A percentile compares a stretch with the other conserved stretches of the same genome.
Evolutionary conservation across 2,113 vertebrate genomes (phyloP).

Genomic region (Sebastes schlegelii): DNA sequence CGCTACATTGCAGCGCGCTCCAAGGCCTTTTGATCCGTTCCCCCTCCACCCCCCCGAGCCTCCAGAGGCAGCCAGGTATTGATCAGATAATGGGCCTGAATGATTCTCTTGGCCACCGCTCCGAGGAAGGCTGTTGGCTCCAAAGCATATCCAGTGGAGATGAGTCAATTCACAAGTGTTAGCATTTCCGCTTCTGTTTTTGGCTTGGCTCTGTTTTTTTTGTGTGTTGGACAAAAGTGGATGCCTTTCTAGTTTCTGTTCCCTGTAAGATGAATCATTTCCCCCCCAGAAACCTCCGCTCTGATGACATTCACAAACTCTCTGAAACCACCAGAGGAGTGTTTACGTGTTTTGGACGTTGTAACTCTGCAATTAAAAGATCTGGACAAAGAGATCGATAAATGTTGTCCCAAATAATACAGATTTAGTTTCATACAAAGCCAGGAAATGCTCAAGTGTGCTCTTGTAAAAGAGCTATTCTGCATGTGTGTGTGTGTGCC

Average conservation of each 20-base stretch:
- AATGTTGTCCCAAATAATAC: not conserved
- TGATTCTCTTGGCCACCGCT: slow-evolving; percentile 60
- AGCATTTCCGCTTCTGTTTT: slow-evolving; percentile 64
- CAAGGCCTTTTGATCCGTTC: slow-evolving; percentile 69
- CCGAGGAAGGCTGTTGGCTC: slow-evolving; percentile 48
- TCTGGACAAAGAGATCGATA: not conserved
- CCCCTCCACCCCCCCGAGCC: slow-evolving; percentile 26
- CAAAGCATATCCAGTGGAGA: slow-evolving; percentile 61
- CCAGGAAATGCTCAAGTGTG: not conserved
- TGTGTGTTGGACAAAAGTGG: slow-evolving; percentile 51
- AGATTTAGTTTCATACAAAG: not conserved
- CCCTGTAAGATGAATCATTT: slow-evolving; percentile 52
- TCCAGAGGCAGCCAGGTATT: slow-evolving; percentile 66
- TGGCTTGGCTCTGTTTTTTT: slow-evolving; percentile 62
- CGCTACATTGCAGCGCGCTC: slow-evolving; percentile 35
- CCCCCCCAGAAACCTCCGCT: slow-evolving; percentile 42
- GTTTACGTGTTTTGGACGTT: not conserved
- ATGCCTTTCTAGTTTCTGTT: slow-evolving; percentile 74
- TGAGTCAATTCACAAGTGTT: slow-evolving; percentile 71
- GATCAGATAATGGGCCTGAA: slow-evolving; percentile 77
- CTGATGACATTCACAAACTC: slow-evolving; percentile 10
- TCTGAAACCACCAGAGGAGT: not conserved
- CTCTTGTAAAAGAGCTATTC: not conserved
- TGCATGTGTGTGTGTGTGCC: not conserved
- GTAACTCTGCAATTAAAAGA: not conserved